Evolutionary conservation across 2,113 vertebrate genomes (phyloP).

Genomic region (Labeo rohita): DNA sequence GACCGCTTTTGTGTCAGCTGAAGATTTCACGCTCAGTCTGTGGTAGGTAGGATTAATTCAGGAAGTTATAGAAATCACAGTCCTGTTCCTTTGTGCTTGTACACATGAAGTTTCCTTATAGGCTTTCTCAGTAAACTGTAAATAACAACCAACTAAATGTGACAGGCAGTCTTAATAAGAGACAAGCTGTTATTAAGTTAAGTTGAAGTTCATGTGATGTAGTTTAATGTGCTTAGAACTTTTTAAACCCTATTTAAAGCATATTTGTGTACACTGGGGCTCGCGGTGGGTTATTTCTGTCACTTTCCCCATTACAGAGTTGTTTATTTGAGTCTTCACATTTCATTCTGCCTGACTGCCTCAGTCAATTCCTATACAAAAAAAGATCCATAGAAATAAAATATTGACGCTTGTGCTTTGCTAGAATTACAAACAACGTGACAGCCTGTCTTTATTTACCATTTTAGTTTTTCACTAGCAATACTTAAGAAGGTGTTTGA

Average conservation of each 20-base stretch:
- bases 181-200: background rate
- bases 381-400: conserved; percentile 44
- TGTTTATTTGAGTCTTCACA: conserved; percentile 45
- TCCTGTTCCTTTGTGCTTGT: background rate
- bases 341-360: conserved; percentile 39
- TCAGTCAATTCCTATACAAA: conserved; percentile 38
- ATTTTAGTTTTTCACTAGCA: conserved; percentile 34
- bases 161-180: background rate
- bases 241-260: background rate
- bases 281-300: background rate
- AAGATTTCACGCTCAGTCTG: background rate
- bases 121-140: background rate
- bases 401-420: conserved; percentile 43
- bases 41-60: background rate
- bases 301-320: conserved; percentile 38
- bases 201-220: background rate
- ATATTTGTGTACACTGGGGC: background rate
- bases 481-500: conserved; percentile 11
- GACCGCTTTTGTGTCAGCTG: too few relatives aligned
- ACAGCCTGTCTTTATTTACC: conserved; percentile 40
- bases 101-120: background rate
- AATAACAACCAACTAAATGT: background rate
- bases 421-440: conserved; percentile 10
- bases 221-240: background rate
- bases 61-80: background rate